Conservation (phyloP, 2,113 vertebrate species). For the Myrmecophaga tridactyla region DNA sequence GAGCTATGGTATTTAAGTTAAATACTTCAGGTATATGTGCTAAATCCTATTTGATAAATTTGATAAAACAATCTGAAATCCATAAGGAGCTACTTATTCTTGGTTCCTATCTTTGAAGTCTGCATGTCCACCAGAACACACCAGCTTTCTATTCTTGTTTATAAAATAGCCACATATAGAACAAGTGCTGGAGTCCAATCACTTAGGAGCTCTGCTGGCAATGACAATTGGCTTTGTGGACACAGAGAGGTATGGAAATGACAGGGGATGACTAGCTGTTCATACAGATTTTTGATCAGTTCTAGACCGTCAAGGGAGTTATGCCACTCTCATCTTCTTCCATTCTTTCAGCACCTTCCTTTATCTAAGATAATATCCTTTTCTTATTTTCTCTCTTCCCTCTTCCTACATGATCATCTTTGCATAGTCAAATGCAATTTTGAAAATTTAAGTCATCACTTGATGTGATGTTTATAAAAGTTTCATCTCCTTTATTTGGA, state of each 20-base stretch:
- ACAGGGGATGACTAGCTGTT: not conserved
- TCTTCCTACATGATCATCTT: not conserved
- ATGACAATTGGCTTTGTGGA: not conserved
- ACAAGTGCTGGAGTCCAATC: not conserved
- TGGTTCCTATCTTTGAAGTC: not conserved
- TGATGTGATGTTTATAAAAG: not conserved
- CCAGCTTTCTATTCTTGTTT: not conserved
- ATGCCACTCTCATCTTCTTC: not conserved
- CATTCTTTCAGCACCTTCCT: not conserved
- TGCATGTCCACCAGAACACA: not conserved
- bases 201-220: not conserved
- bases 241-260: not conserved
- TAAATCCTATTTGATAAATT: not conserved
- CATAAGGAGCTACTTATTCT: not conserved
- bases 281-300: not conserved
- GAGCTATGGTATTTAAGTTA: not conserved
- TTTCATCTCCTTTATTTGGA: not conserved
- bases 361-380: not conserved
- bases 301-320: not conserved
- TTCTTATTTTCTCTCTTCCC: not conserved
- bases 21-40: not conserved
- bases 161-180: not conserved
- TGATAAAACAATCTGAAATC: not conserved
- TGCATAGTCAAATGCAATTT: not conserved
- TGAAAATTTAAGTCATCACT: not conserved